Evolutionary conservation across 1,140 invertebrate species (phyloP).

Genomic region (Rhizoglyphus robini): DNA sequence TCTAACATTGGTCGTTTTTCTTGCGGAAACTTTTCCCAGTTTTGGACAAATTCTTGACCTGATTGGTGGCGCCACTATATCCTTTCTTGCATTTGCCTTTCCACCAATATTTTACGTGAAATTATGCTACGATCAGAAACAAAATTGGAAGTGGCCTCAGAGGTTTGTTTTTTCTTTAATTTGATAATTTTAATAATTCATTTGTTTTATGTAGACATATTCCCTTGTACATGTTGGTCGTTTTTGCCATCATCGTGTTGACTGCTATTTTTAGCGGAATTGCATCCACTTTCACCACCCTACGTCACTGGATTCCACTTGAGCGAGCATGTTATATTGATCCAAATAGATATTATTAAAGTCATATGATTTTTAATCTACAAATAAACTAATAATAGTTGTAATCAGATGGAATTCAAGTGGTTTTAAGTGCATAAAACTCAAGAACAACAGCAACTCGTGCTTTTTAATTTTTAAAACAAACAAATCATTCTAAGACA

Average conservation of each 20-base stretch:
- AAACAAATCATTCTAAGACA: too few relatives aligned
- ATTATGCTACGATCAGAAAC: neutral
- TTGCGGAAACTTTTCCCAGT: constrained; percentile 64
- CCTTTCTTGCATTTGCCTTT: constrained; percentile 66
- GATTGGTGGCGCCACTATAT: constrained; percentile 67
- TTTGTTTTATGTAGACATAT: too few relatives aligned
- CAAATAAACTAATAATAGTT: too few relatives aligned
- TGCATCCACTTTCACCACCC: constrained; percentile 45
- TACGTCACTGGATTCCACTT: constrained; percentile 26
- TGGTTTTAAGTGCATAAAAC: too few relatives aligned
- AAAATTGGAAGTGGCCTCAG: too few relatives aligned
- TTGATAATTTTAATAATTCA: too few relatives aligned
- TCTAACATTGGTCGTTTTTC: constrained; percentile 52
- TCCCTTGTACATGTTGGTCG: constrained; percentile 35
- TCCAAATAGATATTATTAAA: too few relatives aligned
- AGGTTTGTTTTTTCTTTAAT: too few relatives aligned
- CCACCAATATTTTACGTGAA: constrained; percentile 52
- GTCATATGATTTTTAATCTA: too few relatives aligned
- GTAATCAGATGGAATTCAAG: too few relatives aligned
- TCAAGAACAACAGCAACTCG: too few relatives aligned
- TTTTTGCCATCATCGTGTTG: constrained; percentile 44
- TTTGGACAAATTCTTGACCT: constrained; percentile 80
- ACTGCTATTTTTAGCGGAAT: constrained; percentile 45
- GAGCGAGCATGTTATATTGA: neutral
- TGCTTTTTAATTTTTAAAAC: too few relatives aligned